phyloP scores from a whole-genome alignment of 2,888 invertebrate genomes.

The Chaetoderma sp. region DNA sequence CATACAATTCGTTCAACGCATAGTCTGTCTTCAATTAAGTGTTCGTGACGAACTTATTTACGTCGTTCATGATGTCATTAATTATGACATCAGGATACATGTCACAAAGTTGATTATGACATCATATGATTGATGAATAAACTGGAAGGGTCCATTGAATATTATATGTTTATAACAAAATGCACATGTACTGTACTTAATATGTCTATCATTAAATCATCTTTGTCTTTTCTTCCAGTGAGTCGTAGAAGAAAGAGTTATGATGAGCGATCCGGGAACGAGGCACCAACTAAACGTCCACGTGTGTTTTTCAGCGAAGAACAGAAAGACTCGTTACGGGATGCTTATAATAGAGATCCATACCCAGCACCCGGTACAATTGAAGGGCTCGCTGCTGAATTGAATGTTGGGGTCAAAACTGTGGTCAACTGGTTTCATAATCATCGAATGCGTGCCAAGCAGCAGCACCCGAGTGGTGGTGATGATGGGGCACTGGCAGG shows the following conservation, averaged over 20 bases:
- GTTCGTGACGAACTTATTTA: no score
- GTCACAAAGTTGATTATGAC: no score
- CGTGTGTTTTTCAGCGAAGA: slow-evolving; percentile 97
- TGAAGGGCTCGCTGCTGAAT: slow-evolving; percentile 91
- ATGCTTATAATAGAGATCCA: slow-evolving; percentile 95
- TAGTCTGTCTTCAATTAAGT: no score
- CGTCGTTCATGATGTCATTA: no score
- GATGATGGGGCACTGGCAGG: slow-evolving; percentile 22
- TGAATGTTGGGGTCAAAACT: slow-evolving; percentile 91
- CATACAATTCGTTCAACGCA: no score
- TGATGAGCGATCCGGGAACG: slow-evolving; percentile 61
- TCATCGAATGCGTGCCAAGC: slow-evolving; percentile 95
- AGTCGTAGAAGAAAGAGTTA: slow-evolving; percentile 79
- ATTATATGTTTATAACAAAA: no score
- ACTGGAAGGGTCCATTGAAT: no score
- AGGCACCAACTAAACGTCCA: slow-evolving; percentile 73
- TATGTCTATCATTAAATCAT: not conserved
- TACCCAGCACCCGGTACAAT: slow-evolving; percentile 97
- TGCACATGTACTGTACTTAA: no score
- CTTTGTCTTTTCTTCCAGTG: slow-evolving; percentile 45
- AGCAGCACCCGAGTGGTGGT: slow-evolving; percentile 58
- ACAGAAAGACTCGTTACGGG: slow-evolving; percentile 94
- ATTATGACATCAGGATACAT: no score
- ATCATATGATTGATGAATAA: no score
- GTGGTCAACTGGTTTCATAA: slow-evolving; percentile 99